Conservation (phyloP, 2,113 vertebrate genomes). For the Serranochromis macrocephalus region DNA sequence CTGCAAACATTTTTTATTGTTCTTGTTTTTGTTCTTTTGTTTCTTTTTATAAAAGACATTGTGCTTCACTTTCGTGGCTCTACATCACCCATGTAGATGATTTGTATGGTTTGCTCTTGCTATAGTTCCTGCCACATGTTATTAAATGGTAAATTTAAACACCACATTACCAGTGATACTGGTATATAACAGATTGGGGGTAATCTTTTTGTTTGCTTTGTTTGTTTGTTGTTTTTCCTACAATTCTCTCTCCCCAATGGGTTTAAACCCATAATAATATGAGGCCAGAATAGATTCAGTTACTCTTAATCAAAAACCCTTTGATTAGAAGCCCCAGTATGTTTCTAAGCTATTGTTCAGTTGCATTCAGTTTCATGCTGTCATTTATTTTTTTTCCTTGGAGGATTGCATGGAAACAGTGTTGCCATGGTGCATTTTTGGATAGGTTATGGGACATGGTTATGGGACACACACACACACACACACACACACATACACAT, state of each 20-base stretch:
- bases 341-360: background rate
- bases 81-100: background rate
- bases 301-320: background rate
- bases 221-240: background rate
- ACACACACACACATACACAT: background rate
- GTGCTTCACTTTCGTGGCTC: background rate
- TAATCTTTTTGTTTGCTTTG: background rate
- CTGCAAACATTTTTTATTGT: background rate
- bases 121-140: background rate
- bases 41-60: background rate
- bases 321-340: background rate
- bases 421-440: conserved; percentile 29
- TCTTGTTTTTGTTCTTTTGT: background rate
- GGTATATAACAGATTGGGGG: background rate
- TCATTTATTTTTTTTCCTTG: background rate
- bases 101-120: background rate
- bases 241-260: background rate
- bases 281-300: background rate
- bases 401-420: conserved; percentile 1
- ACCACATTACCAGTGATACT: conserved; percentile 2
- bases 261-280: conserved; percentile 18
- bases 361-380: background rate
- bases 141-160: background rate
- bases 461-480: background rate
- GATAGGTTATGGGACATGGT: conserved; percentile 3